These are phyloP conservation scores for Oreotrochilus melanogaster DNA, from an alignment of 2,113 vertebrate genomes.

Conservation along the genomic window DNA sequence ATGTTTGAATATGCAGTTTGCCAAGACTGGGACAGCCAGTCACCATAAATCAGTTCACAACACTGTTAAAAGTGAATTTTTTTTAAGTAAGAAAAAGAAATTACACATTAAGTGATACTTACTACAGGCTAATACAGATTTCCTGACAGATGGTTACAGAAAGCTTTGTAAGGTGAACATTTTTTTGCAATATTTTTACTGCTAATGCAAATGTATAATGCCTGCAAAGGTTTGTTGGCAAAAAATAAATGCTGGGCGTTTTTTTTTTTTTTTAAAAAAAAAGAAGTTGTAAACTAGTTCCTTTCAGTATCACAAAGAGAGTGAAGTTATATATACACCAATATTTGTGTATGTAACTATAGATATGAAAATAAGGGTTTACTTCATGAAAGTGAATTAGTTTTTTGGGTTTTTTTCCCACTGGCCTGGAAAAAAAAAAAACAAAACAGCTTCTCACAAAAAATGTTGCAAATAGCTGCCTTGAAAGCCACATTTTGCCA, in stretches of 20 bases:
- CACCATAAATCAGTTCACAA: not conserved
- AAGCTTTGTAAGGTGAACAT: not conserved
- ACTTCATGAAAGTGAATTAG: not conserved
- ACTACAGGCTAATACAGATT: not conserved
- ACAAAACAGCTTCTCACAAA: not conserved
- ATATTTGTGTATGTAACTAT: not conserved
- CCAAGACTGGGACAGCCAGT: rapidly evolving
- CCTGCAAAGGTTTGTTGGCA: not conserved
- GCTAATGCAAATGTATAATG: not conserved
- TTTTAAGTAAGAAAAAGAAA: not conserved
- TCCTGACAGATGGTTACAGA: not conserved
- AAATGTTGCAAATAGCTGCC: not conserved
- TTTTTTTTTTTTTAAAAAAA: not conserved
- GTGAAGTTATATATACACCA: not conserved
- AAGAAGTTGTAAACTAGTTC: not conserved
- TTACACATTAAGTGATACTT: not conserved
- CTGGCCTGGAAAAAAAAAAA: not conserved
- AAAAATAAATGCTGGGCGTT: not conserved
- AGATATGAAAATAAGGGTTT: not conserved
- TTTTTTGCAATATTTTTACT: not conserved
- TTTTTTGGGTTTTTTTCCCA: not conserved
- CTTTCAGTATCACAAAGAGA: not conserved
- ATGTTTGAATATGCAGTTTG: not conserved
- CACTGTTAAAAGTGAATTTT: not conserved
- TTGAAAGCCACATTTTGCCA: not conserved